A percentile compares a stretch with the other conserved stretches of the same genome.
phyloP scores from a whole-genome alignment of 1,140 invertebrate species.

The Vanessa tameamea region DNA sequence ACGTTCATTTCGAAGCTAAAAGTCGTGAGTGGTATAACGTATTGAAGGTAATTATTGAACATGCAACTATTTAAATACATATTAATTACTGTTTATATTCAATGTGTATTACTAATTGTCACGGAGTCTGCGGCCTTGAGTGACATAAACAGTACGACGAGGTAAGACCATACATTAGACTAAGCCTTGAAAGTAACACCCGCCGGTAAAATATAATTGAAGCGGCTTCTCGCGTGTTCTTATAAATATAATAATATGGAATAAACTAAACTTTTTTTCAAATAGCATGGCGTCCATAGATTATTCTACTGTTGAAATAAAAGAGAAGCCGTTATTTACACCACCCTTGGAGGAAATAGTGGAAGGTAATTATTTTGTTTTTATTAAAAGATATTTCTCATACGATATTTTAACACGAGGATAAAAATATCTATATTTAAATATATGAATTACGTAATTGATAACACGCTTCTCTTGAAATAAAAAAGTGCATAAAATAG shows the following conservation, averaged over 20 bases:
- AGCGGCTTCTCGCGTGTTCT: too few relatives aligned
- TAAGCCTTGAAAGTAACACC: background rate
- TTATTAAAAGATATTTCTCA: background rate
- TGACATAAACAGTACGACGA: slow-evolving; percentile 1
- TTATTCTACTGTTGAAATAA: slow-evolving; percentile 69
- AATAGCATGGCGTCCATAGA: slow-evolving; percentile 72
- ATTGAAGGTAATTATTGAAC: background rate
- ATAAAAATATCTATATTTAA: too few relatives aligned
- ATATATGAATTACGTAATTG: too few relatives aligned
- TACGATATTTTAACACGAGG: too few relatives aligned
- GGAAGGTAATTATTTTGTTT: slow-evolving; percentile 69
- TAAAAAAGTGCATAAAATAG: too few relatives aligned
- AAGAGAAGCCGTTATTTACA: slow-evolving; percentile 77
- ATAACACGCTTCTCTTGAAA: too few relatives aligned
- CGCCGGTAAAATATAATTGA: background rate
- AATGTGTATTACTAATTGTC: background rate
- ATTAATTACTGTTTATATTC: slow-evolving; percentile 15
- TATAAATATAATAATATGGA: too few relatives aligned
- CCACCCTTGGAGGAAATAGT: slow-evolving; percentile 82
- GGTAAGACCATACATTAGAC: slow-evolving; percentile 8
- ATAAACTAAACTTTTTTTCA: background rate
- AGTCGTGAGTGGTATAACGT: background rate
- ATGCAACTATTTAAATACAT: slow-evolving; percentile 15
- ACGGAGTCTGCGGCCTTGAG: slow-evolving; percentile 29
- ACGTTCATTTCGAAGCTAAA: background rate